Conservation (phyloP, 2,797 vertebrate genomes). For the Liasis olivaceus region DNA sequence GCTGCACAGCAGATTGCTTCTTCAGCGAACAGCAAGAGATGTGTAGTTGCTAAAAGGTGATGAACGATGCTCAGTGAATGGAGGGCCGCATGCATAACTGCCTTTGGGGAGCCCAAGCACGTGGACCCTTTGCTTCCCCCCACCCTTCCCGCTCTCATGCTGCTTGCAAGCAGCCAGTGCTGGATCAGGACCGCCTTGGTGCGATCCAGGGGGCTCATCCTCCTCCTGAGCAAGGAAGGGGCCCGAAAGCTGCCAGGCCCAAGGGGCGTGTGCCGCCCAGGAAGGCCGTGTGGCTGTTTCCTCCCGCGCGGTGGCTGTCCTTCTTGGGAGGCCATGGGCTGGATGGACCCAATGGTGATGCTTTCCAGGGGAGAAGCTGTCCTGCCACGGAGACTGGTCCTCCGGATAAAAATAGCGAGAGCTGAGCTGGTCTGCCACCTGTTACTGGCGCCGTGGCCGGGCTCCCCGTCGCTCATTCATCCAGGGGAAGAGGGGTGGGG, state of each 20-base stretch:
- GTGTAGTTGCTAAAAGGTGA: background rate
- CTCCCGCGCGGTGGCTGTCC: background rate
- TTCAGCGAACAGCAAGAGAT: background rate
- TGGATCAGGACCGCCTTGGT: background rate
- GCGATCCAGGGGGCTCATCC: background rate
- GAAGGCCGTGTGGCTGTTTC: accelerated
- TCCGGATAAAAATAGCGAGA: slow-evolving; percentile 64
- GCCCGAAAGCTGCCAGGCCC: background rate
- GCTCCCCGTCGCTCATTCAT: slow-evolving; percentile 17
- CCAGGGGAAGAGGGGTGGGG: background rate
- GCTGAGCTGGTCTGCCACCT: slow-evolving; percentile 44
- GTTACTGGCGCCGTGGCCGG: slow-evolving; percentile 33
- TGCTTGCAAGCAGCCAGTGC: background rate
- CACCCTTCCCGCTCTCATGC: too few species aligned
- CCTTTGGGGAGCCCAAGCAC: background rate
- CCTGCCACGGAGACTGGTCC: slow-evolving; percentile 53
- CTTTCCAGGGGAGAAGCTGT: background rate
- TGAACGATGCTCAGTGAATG: background rate
- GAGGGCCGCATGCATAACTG: background rate
- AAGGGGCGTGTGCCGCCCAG: background rate
- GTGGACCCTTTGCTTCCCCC: background rate
- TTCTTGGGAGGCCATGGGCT: background rate
- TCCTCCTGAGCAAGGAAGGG: background rate
- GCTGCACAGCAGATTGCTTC: background rate
- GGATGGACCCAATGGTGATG: background rate